A percentile compares a stretch with the other conserved stretches of the same genome.
These are phyloP conservation scores for Heliconius ismenius DNA, from an alignment of 2,888 invertebrate species.

Conservation along the genomic window DNA sequence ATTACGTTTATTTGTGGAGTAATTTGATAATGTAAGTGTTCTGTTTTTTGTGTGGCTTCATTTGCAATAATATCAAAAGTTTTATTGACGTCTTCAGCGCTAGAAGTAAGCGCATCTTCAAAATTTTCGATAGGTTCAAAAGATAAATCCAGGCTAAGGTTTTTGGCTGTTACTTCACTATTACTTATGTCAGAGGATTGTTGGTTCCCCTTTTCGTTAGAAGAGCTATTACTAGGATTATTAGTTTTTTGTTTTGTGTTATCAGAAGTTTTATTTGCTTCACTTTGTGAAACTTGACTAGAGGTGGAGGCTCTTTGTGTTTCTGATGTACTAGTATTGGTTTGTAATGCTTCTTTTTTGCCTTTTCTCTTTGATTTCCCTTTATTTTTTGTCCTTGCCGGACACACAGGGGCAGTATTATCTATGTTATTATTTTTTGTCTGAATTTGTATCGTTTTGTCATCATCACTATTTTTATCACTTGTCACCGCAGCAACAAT, in stretches of 20 bases:
- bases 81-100: slow-evolving; percentile 70
- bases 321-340: slow-evolving; percentile 31
- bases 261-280: slow-evolving; percentile 54
- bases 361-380: slow-evolving; percentile 69
- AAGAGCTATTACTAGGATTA: slow-evolving; percentile 47
- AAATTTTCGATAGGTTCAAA: slow-evolving; percentile 73
- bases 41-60: slow-evolving; percentile 57
- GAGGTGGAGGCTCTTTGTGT: slow-evolving; percentile 37
- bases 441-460: not conserved
- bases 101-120: slow-evolving; percentile 74
- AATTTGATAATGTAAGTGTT: slow-evolving; percentile 46
- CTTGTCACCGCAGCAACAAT: not conserved
- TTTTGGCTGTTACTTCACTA: slow-evolving; percentile 35
- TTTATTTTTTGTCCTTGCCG: slow-evolving; percentile 69
- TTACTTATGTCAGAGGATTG: slow-evolving; percentile 47
- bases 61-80: slow-evolving; percentile 72
- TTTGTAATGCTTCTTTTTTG: slow-evolving; percentile 55
- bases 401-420: slow-evolving; percentile 55
- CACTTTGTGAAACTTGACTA: slow-evolving; percentile 42
- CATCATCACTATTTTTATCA: not conserved
- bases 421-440: slow-evolving; percentile 13
- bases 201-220: slow-evolving; percentile 63
- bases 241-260: slow-evolving; percentile 52
- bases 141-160: slow-evolving; percentile 37
- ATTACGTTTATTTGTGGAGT: slow-evolving; percentile 67